phyloP scores from a whole-genome alignment of 92 coral and sea anemone species.

The Epizoanthus scotinus region DNA sequence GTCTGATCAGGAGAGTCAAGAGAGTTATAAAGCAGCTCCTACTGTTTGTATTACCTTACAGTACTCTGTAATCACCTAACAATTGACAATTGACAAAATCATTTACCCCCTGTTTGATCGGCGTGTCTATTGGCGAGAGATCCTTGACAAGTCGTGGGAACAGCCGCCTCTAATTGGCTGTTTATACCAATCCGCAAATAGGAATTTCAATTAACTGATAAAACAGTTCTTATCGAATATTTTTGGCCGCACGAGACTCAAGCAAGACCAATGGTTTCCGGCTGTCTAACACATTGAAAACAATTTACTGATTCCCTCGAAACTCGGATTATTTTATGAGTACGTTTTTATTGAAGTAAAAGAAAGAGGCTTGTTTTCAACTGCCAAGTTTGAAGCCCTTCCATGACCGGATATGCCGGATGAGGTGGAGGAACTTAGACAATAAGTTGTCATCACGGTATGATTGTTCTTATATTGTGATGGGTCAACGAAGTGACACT shows the following conservation, averaged over 20 bases:
- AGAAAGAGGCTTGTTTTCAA: not conserved
- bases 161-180: constrained; percentile 68
- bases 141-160: constrained; percentile 91
- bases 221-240: constrained; percentile 33
- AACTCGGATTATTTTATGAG: not conserved
- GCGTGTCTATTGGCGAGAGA: constrained; percentile 61
- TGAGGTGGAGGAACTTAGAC: not conserved
- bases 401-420: constrained; percentile 17
- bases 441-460: constrained; percentile 12
- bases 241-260: constrained; percentile 34
- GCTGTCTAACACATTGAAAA: constrained; percentile 13
- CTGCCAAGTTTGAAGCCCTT: not conserved
- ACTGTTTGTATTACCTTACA: constrained; percentile 35
- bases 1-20: constrained; percentile 12
- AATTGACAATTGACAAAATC: constrained; percentile 46
- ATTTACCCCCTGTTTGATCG: constrained; percentile 57
- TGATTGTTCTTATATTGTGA: not conserved
- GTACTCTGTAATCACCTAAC: constrained; percentile 40
- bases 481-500: constrained; percentile 26
- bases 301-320: not conserved
- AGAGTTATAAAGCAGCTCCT: constrained; percentile 11
- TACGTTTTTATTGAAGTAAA: not conserved
- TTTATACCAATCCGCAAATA: constrained; percentile 38
- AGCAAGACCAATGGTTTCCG: constrained; percentile 28
- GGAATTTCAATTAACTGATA: constrained; percentile 45